phyloP scores from a whole-genome alignment of 2,888 invertebrate species.

The Anarsia innoxiella region DNA sequence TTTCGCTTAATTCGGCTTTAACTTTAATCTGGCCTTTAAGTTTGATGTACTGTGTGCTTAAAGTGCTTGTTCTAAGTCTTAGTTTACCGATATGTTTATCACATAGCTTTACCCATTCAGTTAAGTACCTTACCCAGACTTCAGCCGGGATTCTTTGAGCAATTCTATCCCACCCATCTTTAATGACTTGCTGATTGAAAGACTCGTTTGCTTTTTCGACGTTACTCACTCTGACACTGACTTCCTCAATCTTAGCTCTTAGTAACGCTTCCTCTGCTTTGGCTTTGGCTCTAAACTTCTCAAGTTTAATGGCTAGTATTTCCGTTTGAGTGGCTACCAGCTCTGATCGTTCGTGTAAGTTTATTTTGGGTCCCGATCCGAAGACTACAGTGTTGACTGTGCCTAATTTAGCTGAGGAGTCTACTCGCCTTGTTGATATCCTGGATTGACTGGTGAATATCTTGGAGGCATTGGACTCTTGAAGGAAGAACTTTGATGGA shows the following conservation, averaged over 20 bases:
- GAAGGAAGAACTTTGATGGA: slow-evolving; percentile 32
- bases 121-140: slow-evolving; percentile 74
- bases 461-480: slow-evolving; percentile 30
- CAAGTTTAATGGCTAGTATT: slow-evolving; percentile 42
- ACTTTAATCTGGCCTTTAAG: slow-evolving; percentile 69
- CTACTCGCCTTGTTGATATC: slow-evolving; percentile 41
- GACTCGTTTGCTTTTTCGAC: slow-evolving; percentile 56
- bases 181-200: slow-evolving; percentile 70
- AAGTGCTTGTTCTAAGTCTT: slow-evolving; percentile 71
- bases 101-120: slow-evolving; percentile 74
- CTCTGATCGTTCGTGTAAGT: slow-evolving; percentile 67
- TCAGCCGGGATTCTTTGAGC: slow-evolving; percentile 79
- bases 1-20: slow-evolving; percentile 75
- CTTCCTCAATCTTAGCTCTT: slow-evolving; percentile 73
- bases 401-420: slow-evolving; percentile 50
- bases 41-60: slow-evolving; percentile 70
- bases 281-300: slow-evolving; percentile 37
- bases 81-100: slow-evolving; percentile 75
- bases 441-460: slow-evolving; percentile 13
- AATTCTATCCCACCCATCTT: slow-evolving; percentile 71
- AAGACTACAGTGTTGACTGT: background rate
- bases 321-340: slow-evolving; percentile 68
- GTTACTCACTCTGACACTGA: slow-evolving; percentile 64
- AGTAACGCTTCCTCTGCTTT: slow-evolving; percentile 53
- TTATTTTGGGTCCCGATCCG: slow-evolving; percentile 63